Base-by-base conservation (phyloP, 2,113 vertebrate species). In the Copsychus sechellarum region DNA sequence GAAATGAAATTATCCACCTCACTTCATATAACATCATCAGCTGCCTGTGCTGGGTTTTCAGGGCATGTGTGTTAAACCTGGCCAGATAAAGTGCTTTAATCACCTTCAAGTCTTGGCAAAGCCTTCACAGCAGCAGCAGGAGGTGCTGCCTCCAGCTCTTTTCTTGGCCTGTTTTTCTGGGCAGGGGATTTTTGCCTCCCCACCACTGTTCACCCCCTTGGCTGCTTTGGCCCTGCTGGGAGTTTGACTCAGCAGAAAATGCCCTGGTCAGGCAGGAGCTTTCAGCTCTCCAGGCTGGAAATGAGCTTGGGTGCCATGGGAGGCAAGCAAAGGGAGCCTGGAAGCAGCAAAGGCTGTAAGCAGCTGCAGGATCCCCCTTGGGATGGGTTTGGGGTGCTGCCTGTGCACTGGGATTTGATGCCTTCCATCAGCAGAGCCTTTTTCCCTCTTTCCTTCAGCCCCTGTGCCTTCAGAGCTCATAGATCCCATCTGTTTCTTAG, bases 201-300 rank as follows among this genome's bases (percentile, higher is more conserved):
- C 50, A 20, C 25, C 21, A 2, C 12, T 5, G n/a, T 65, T 40
- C 70, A 48, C 24, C 3, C 14, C 13, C 25, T 79, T 76, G 93
- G 70, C 74, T 85, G 22, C 34, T 82, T 71, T 51, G 72, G 19
- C 54, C 33, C 77, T 62, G 18, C 69, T 6, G 0, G 23, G 58
- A 66, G 76, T 34, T 54, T 94, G 67, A 66, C 79, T 88, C 86
- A 92, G 95, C 88, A 92, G 53, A 61, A 82, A 12, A 20, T 14
- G 5, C 20, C 58, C 45, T 54, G 82, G 22, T 69, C 82, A 73
- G 85, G 15, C n/a, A 61, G 90, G 48, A 69, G 2, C 61, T 79
- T 40, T 57, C 40, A 24, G 24, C 50, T 72, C 61, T 45, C 48
- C 36, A 1, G 0, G 0, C 0, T 48, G 74, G 69, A n/a, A 66